Evolutionary conservation across 2,113 vertebrate genomes (phyloP).

Genomic region (Oncorhynchus mykiss): DNA sequence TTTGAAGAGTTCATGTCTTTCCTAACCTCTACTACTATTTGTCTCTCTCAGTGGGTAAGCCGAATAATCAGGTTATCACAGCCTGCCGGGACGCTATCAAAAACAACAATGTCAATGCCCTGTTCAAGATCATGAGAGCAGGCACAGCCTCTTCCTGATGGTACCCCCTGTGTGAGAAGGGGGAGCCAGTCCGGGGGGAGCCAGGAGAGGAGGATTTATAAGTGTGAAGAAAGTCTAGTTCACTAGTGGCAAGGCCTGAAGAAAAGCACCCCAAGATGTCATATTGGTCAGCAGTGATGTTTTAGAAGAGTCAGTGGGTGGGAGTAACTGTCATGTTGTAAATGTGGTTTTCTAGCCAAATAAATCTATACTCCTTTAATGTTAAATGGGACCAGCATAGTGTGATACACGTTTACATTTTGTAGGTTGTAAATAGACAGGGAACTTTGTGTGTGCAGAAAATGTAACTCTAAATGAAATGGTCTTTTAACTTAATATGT

Average conservation of each 20-base stretch:
- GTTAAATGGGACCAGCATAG: neutral
- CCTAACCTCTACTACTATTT: neutral
- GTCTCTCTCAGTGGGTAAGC: constrained; percentile 83
- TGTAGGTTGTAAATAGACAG: constrained; percentile 7
- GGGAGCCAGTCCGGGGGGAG: neutral
- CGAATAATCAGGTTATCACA: constrained; percentile 89
- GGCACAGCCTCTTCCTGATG: constrained; percentile 82
- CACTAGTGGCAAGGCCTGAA: too few species aligned
- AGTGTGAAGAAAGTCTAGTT: too few species aligned
- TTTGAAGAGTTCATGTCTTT: neutral
- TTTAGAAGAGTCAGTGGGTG: neutral
- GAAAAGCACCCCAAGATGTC: too few species aligned
- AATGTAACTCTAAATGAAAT: constrained; percentile 3
- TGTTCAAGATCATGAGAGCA: constrained; percentile 93
- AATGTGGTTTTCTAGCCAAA: constrained; percentile 17
- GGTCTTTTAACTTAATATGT: neutral
- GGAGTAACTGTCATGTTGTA: neutral
- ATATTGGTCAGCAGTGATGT: too few species aligned
- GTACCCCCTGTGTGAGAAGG: neutral
- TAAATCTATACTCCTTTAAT: neutral
- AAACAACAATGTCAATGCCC: constrained; percentile 86
- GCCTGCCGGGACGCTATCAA: constrained; percentile 95
- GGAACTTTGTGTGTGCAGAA: neutral
- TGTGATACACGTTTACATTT: neutral
- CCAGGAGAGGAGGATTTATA: too few species aligned